These are phyloP conservation scores for Cassiopea andromeda DNA, from an alignment of 30 jellyfish, hydroid and myxozoan species.

Conservation along the genomic window DNA sequence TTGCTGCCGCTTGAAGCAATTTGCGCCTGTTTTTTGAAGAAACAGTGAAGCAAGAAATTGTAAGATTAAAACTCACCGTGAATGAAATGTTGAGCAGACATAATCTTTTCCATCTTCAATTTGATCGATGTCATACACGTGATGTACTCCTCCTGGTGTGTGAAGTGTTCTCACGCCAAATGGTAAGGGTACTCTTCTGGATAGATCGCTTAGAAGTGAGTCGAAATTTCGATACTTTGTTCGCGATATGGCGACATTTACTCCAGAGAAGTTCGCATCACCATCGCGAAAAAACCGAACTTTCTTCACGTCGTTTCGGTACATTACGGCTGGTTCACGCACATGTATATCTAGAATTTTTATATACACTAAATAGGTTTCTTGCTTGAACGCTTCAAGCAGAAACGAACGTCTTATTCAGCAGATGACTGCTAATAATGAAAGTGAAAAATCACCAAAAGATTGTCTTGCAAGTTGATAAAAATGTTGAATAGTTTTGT, in stretches of 20 bases:
- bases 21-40: background rate
- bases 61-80: conserved; percentile 17
- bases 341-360: background rate
- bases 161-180: conserved; percentile 84
- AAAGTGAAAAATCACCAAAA: too few relatives aligned
- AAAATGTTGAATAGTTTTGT: too few relatives aligned
- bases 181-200: conserved; percentile 85
- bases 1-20: background rate
- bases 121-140: conserved; percentile 60
- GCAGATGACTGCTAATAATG: too few relatives aligned
- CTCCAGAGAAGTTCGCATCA: conserved; percentile 87
- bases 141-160: conserved; percentile 92
- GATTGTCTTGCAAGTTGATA: too few relatives aligned
- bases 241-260: conserved; percentile 73
- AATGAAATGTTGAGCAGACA: conserved; percentile 81
- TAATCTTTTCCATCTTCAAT: conserved; percentile 85
- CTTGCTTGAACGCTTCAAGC: too few relatives aligned
- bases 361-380: background rate
- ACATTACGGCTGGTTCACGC: background rate
- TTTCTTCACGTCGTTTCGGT: conserved; percentile 64
- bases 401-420: too few relatives aligned
- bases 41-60: background rate
- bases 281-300: conserved; percentile 89
- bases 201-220: conserved; percentile 76
- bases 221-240: conserved; percentile 68